Evolutionary conservation across 2,113 vertebrate species (phyloP), one percentile per base, ranked within the genome.

Genomic region (Anthoscopus minutus): DNA sequence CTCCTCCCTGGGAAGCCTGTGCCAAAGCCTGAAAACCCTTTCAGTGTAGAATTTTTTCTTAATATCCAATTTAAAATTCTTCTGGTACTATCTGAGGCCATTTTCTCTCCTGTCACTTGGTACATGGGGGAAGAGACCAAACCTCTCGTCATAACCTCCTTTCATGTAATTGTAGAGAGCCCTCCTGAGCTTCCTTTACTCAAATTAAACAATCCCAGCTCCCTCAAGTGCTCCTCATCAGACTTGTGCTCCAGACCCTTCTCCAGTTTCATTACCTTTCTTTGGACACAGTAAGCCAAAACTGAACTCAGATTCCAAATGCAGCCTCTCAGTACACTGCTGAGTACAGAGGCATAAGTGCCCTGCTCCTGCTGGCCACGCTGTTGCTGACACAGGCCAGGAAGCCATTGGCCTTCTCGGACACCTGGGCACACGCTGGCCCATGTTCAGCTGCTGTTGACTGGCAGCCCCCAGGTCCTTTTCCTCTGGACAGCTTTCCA

Each of bases 221-320:
- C 13, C 8, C 13, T n/a, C 28, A 40, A 19, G 8, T 45, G 19
- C 6, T n/a, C 3, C 19, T 30, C 40, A n/a, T 7, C 0, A 0
- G 16, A 25, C 20, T 10, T 54, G 16, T 40, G 24, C 40, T 62
- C 17, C 65, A 62, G 13, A 71, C 19, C 4, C 20, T 25, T 71
- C 30, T 35, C 28, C 48, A 40, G 30, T 13, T 54, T n/a, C 35
- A 14, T 18, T 71, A 11, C 14, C 9, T 35, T 31, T 42, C 57
- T 48, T 21, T 48, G 40, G 21, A 31, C 9, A 40, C 4, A 20
- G 7, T 35, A n/a, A n/a, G 7, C 13, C 35, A 62, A 48, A 79
- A 35, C 7, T n/a, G 17, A 62, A 6, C 19, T 14, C 10, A 28
- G 19, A 80, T 62, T 77, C 15, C 21, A 37, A 13, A 13, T 30